A percentile compares a stretch with the other conserved stretches of the same genome.
Conservation (phyloP, 30 jellyfish, hydroid and myxozoan genomes). For the Aurelia aurita region DNA sequence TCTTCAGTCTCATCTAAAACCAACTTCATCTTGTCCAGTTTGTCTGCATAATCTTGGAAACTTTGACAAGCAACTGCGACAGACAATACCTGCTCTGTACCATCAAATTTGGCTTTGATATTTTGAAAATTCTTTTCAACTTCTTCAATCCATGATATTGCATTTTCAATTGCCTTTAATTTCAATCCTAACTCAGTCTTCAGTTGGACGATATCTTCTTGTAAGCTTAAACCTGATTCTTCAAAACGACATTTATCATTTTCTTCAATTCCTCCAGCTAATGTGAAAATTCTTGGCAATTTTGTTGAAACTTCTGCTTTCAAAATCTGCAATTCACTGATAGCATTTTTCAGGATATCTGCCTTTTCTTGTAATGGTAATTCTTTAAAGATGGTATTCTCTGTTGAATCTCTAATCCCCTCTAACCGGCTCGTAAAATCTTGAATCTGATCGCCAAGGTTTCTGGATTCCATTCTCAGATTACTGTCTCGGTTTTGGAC, state of each 20-base stretch:
- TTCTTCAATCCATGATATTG: background rate
- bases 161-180: background rate
- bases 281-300: constrained; percentile 28
- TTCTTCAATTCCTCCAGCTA: background rate
- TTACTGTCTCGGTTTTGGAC: background rate
- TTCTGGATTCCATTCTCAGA: background rate
- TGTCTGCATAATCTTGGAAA: background rate
- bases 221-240: constrained; percentile 11
- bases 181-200: constrained; percentile 36
- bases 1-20: background rate
- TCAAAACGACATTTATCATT: background rate
- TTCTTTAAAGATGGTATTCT: background rate
- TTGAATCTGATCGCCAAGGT: background rate
- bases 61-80: background rate
- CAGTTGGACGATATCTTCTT: constrained; percentile 17
- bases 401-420: background rate
- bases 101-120: background rate
- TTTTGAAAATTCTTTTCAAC: background rate
- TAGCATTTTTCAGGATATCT: background rate
- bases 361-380: background rate
- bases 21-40: background rate
- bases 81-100: background rate
- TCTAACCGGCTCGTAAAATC: background rate
- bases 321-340: constrained; percentile 1
- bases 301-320: constrained; percentile 27